A percentile compares a stretch with the other conserved stretches of the same genome.
Evolutionary conservation across 2,113 vertebrate species (phyloP).

Genomic region (Perca fluviatilis): DNA sequence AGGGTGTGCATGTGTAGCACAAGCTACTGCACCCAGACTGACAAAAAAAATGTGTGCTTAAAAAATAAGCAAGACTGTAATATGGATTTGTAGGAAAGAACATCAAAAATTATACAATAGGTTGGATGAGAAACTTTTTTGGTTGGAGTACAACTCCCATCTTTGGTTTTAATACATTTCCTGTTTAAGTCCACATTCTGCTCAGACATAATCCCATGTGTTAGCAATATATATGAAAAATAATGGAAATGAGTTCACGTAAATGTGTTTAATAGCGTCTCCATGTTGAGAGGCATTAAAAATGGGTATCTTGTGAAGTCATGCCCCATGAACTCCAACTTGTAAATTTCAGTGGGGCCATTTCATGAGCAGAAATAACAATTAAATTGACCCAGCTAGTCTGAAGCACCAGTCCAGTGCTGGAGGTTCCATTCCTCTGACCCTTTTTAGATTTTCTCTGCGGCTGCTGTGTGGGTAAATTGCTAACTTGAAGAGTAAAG

Average conservation of each 20-base stretch:
- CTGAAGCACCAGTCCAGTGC: not conserved
- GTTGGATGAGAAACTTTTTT: slow-evolving; percentile 6
- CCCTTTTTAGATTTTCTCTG: slow-evolving; percentile 15
- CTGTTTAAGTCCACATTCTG: slow-evolving; percentile 14
- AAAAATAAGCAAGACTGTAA: slow-evolving; percentile 30
- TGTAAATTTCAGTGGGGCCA: slow-evolving; percentile 23
- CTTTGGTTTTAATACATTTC: slow-evolving; percentile 4
- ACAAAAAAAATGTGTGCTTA: slow-evolving; percentile 5
- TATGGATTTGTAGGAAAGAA: slow-evolving; percentile 32
- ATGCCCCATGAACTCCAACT: slow-evolving; percentile 1
- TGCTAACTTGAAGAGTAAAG: slow-evolving; percentile 19
- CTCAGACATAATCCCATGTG: slow-evolving; percentile 2
- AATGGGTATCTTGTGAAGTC: slow-evolving; percentile 22
- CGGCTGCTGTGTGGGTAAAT: slow-evolving; percentile 31
- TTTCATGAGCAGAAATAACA: slow-evolving; percentile 17
- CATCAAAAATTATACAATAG: slow-evolving; percentile 28
- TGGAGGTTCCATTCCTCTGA: slow-evolving; percentile 25
- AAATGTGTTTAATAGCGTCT: not conserved
- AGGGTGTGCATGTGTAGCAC: slow-evolving; percentile 30
- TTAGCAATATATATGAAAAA: slow-evolving; percentile 33
- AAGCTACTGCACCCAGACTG: slow-evolving; percentile 20
- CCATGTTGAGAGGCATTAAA: slow-evolving; percentile 4
- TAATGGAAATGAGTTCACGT: slow-evolving; percentile 25
- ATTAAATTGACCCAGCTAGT: slow-evolving; percentile 22
- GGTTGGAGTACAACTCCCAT: not conserved